Evolutionary conservation across 2,797 vertebrate genomes (phyloP).

Genomic region (Danio aesculapii): DNA sequence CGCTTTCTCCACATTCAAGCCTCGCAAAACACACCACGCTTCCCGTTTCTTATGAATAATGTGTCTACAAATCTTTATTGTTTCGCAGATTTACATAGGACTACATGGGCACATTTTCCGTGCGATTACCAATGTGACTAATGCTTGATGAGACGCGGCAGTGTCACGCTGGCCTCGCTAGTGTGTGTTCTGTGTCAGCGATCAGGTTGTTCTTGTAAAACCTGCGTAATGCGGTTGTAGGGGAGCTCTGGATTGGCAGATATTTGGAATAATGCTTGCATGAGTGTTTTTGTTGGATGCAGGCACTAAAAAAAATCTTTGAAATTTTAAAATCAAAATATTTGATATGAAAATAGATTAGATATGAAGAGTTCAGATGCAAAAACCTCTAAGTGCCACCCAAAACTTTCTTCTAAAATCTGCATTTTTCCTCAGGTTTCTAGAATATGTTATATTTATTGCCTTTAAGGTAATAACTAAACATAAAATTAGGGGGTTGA

Average conservation of each 20-base stretch:
- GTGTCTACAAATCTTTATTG: constrained; percentile 54
- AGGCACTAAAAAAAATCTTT: too few species aligned
- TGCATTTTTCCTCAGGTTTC: too few species aligned
- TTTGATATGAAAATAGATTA: too few species aligned
- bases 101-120: constrained; percentile 56
- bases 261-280: constrained; percentile 14
- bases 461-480: too few species aligned
- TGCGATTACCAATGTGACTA: constrained; percentile 58
- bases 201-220: constrained; percentile 47
- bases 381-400: too few species aligned
- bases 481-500: too few species aligned
- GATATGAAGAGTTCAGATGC: too few species aligned
- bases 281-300: background rate
- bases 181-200: constrained; percentile 42
- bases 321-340: too few species aligned
- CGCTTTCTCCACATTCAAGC: constrained; percentile 52
- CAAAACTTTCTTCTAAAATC: too few species aligned
- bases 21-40: constrained; percentile 24
- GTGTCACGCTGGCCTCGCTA: constrained; percentile 45
- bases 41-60: constrained; percentile 48
- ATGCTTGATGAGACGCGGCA: constrained; percentile 52
- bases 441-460: too few species aligned
- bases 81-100: constrained; percentile 57
- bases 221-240: constrained; percentile 23
- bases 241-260: constrained; percentile 12